A percentile compares a stretch with the other conserved stretches of the same genome.
Evolutionary conservation across 1,140 invertebrate species (phyloP).

Genomic region (Amphibalanus amphitrite): DNA sequence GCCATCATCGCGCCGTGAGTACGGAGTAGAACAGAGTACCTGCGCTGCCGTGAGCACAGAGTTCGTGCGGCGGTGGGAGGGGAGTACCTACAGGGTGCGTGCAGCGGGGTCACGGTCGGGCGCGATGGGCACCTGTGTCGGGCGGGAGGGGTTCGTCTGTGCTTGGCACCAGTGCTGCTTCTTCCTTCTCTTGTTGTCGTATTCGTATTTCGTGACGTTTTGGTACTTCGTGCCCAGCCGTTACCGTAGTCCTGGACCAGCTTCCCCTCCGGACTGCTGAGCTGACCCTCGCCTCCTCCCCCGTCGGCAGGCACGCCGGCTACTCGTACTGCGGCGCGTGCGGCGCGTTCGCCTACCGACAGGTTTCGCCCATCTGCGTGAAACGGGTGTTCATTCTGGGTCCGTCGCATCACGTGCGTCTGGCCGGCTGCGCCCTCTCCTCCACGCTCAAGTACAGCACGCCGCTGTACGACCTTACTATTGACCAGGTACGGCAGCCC

Average conservation of each 20-base stretch:
- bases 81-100: neutral
- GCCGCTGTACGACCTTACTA: conserved; percentile 77
- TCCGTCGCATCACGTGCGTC: conserved; percentile 83
- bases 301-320: conserved; percentile 74
- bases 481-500: conserved; percentile 46
- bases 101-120: neutral
- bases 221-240: no score
- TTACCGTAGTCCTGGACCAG: no score
- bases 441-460: conserved; percentile 75
- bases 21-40: no score
- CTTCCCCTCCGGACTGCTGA: no score
- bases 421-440: conserved; percentile 83
- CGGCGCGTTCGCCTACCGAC: conserved; percentile 86
- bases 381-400: conserved; percentile 90
- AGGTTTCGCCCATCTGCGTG: conserved; percentile 83
- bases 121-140: neutral
- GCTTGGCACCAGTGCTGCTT: no score
- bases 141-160: neutral
- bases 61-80: neutral
- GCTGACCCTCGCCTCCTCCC: conserved; percentile 21
- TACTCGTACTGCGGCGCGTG: conserved; percentile 94
- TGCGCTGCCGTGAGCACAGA: no score
- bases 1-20: conserved; percentile 95
- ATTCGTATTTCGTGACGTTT: no score
- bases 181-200: no score